Evolutionary conservation across 1,140 invertebrate species (phyloP), one percentile per base, ranked within the genome.

Genomic region (Melanaphis sacchari): DNA sequence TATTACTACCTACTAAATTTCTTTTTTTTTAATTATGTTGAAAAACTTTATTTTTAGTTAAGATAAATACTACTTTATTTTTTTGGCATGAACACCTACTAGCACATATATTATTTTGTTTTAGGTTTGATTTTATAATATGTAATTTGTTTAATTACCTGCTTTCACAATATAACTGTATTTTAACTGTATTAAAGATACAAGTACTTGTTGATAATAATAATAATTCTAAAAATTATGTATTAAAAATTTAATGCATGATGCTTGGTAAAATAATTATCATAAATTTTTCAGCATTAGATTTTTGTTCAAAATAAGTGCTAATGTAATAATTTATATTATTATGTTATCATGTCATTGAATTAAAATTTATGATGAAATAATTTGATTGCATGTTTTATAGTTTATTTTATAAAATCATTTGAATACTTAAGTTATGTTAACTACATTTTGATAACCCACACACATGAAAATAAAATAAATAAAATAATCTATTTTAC

Each of bases 11-110:
- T 31, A 41, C 22, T 84, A 41, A 26, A 26, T 84, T 84, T 85
- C 9, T 41, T 85, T 26, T 38, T 38, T 43, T 85, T 26, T 5
- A 41, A 84, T 84, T 41, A 31, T 84, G 8, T 9, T 84, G 40
- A 84, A 26, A 84, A 40, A 84, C 24, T 84, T 84, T 84, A 40
- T 84, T 84, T 84, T 40, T 84, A 84, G 38, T 84, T 40, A 41
- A 41, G 40, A 41, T 84, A 18, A n/a, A 36, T n/a, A 76, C 15
- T 18, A 76, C 59, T 76, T n/a, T 76, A n/a, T 76, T 36, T 76
- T 76, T 5, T 76, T 76, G 59, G 59, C 59, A 76, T 76, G 59
- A n/a, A 15, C 18, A n/a, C 59, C n/a, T 76, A n/a, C n/a, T 76
- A n/a, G 59, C 15, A 76, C 31, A 76, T n/a, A 76, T n/a, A 11